phyloP scores from a whole-genome alignment of 2,797 vertebrate species.

The Falco novaeseelandiae region DNA sequence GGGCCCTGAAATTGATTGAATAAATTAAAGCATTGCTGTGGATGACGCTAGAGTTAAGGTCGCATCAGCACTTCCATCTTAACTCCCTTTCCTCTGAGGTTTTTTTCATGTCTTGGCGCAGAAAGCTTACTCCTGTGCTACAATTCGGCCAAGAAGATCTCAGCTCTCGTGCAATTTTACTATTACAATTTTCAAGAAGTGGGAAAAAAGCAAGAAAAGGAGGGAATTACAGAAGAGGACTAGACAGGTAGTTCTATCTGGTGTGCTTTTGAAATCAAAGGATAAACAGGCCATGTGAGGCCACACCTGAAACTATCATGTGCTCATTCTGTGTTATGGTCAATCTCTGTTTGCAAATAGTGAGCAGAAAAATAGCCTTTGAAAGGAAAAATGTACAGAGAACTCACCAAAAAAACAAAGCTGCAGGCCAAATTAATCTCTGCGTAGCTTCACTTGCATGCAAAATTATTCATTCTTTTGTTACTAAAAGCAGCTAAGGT shows the following conservation, averaged over 20 bases:
- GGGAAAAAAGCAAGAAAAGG: background rate
- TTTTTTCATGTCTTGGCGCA: background rate
- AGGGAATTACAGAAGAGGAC: background rate
- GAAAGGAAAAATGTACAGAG: slow-evolving; percentile 5
- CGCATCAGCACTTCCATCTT: slow-evolving; percentile 33
- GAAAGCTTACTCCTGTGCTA: background rate
- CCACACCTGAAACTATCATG: background rate
- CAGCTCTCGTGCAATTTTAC: background rate
- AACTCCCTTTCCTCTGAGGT: background rate
- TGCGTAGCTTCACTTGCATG: background rate
- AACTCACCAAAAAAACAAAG: slow-evolving; percentile 9
- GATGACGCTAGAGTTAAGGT: slow-evolving; percentile 43
- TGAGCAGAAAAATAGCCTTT: slow-evolving; percentile 3
- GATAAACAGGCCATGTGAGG: background rate
- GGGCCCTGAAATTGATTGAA: slow-evolving; percentile 75
- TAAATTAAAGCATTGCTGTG: slow-evolving; percentile 69
- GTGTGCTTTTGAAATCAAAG: background rate
- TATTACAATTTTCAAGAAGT: background rate
- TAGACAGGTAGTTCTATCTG: background rate
- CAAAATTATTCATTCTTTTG: slow-evolving; percentile 42
- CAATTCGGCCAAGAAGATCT: background rate
- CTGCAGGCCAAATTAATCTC: slow-evolving; percentile 39
- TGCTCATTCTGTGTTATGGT: background rate
- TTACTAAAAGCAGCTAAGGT: slow-evolving; percentile 45
- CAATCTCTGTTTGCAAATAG: slow-evolving; percentile 24